These are phyloP conservation scores for Mormyrus lacerda DNA, from an alignment of 2,113 vertebrate genomes.

Conservation along the genomic window DNA sequence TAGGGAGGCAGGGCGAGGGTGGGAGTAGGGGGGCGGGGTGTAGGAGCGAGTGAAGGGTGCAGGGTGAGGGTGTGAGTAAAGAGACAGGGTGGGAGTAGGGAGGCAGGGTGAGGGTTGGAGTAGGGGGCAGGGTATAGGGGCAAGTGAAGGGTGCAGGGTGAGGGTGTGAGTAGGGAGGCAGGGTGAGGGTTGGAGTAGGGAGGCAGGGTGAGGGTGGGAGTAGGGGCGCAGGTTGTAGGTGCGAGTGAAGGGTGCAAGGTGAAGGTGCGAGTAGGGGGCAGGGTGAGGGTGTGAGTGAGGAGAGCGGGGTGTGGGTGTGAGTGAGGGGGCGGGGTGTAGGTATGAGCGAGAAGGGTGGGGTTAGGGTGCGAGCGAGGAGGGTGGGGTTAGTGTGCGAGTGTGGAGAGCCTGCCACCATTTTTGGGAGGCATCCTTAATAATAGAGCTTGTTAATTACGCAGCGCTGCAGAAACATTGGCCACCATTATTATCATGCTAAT, in stretches of 20 bases:
- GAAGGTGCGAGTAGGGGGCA: background rate
- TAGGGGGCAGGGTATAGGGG: background rate
- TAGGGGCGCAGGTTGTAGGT: background rate
- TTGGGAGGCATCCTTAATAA: slow-evolving; percentile 70
- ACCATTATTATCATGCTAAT: slow-evolving; percentile 81
- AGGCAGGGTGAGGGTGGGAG: background rate
- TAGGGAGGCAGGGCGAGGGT: background rate
- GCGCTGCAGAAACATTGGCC: slow-evolving; percentile 53
- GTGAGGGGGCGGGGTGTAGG: background rate
- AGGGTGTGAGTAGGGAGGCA: too few relatives aligned
- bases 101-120: too few relatives aligned
- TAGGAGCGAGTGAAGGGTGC: background rate
- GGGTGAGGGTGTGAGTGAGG: too few relatives aligned
- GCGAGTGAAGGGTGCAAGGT: background rate
- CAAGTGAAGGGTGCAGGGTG: too few relatives aligned
- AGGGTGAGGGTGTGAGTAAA: too few relatives aligned
- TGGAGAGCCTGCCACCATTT: slow-evolving; percentile 46
- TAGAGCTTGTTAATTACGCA: slow-evolving; percentile 67
- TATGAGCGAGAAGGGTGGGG: background rate
- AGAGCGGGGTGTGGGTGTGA: too few relatives aligned
- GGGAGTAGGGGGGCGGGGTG: background rate
- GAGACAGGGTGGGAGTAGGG: too few relatives aligned
- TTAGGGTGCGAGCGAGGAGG: background rate
- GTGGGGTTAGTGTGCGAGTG: background rate
- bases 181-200: background rate